Evolutionary conservation across 1,140 invertebrate genomes (phyloP).

Genomic region (Rhynchophorus ferrugineus): DNA sequence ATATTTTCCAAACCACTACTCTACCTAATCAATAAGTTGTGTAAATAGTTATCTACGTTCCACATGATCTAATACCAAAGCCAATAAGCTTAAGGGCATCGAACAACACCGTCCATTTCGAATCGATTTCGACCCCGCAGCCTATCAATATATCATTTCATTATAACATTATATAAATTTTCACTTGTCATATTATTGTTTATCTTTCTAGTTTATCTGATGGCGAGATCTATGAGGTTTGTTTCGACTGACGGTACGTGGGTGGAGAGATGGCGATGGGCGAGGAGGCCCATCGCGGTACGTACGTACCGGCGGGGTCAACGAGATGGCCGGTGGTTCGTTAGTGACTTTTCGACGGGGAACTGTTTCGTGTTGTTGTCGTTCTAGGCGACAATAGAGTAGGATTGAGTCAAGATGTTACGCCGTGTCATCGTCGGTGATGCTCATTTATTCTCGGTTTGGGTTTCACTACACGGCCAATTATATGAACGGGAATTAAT

Average conservation of each 20-base stretch:
- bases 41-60: background rate
- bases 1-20: too few relatives aligned
- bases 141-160: conserved; percentile 18
- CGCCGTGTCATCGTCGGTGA: too few relatives aligned
- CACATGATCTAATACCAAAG: background rate
- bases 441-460: too few relatives aligned
- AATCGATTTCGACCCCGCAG: background rate
- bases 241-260: conserved; percentile 13
- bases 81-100: background rate
- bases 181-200: conserved; percentile 22
- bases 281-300: background rate
- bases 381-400: too few relatives aligned
- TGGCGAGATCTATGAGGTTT: conserved; percentile 12
- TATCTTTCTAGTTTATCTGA: conserved; percentile 12
- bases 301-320: background rate
- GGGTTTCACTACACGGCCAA: too few relatives aligned
- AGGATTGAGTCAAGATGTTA: too few relatives aligned
- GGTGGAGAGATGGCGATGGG: conserved; percentile 8
- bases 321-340: background rate
- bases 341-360: background rate
- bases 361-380: background rate
- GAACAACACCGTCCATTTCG: conserved; percentile 5
- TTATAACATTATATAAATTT: conserved; percentile 18
- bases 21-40: background rate
- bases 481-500: too few relatives aligned